Base-by-base conservation (phyloP, 2,797 vertebrate species). In the Gadopsis bispinosus region DNA sequence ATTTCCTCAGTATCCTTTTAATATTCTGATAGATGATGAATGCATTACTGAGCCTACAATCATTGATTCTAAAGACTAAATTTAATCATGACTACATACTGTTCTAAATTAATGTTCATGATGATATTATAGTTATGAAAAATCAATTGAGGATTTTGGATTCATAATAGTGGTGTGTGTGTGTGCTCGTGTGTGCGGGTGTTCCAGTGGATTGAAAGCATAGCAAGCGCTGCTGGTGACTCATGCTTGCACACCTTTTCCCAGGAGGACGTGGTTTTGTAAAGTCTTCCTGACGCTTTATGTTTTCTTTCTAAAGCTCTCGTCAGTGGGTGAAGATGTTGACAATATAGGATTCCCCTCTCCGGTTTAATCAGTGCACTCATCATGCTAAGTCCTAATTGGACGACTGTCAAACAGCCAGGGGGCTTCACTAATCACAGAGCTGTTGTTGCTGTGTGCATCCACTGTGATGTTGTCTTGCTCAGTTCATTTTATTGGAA, bases 241-340 rank as follows among this genome's bases (percentile, higher is more conserved):
- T 92, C 92, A 92, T 90, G 82, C 79, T 76, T 78, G 81, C 75
- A 72, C 61, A 69, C 37, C 65, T 88, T 10, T 72, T 67, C 83
- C 77, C 76, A 56, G 33, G 81, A 84, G 77, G 60, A 39, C 76
- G 83, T 3, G 77, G 63, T 67, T 74, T 70, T 39, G 66, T 69
- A 55, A 69, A 84, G 62, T 77, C 82, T 65, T 70, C 33, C 14
- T 45, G 54, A 58, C 67, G 72, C 31, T 77, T 83, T 78, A 65
- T 61, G 31, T 51, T 31, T 70, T 66, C 50, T 53, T 35, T 71
- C 39, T 59, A 60, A 76, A 84, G 62, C 81, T 79, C 35, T 84
- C 73, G 61, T 79, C 72, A 61, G 70, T 73, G 63, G 70, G 79
- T 58, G 65, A 80, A 81, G 73, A 83, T 60, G 77, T 29, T 75